Conservation (phyloP, 2,113 vertebrate genomes). For the Solenodon paradoxus region DNA sequence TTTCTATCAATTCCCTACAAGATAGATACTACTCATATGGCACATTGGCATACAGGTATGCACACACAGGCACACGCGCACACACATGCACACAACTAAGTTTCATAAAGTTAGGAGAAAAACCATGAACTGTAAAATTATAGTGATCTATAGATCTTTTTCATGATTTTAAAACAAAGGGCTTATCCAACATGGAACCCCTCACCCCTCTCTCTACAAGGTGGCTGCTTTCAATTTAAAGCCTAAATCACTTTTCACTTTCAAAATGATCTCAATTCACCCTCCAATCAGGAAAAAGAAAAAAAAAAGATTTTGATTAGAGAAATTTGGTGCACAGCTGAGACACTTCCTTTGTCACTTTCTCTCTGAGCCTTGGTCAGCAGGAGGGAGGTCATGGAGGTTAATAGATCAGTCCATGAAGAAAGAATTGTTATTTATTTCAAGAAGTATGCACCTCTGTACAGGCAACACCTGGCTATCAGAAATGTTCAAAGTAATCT, state of each 20-base stretch:
- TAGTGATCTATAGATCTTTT: not conserved
- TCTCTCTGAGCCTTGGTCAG: not conserved
- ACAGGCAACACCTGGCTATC: not conserved
- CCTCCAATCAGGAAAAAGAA: not conserved
- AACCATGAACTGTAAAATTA: slow-evolving; percentile 5
- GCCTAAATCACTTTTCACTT: not conserved
- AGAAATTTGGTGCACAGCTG: not conserved
- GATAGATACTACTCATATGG: not conserved
- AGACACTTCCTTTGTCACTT: not conserved
- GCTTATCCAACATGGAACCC: not conserved
- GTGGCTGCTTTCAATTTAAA: slow-evolving; percentile 27
- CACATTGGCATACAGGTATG: too few species aligned
- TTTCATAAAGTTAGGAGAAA: not conserved
- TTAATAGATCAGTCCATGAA: not conserved
- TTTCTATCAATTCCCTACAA: slow-evolving; percentile 14
- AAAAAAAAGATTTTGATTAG: not conserved
- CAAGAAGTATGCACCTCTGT: not conserved
- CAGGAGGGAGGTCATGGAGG: not conserved
- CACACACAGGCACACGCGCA: too few species aligned
- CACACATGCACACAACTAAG: not conserved
- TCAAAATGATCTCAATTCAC: slow-evolving; percentile 18
- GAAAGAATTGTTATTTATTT: not conserved
- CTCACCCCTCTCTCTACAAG: not conserved
- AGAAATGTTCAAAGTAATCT: not conserved
- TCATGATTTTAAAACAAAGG: slow-evolving; percentile 47